Base-by-base conservation (phyloP, 2,888 invertebrate species). In the Drepana falcataria region DNA sequence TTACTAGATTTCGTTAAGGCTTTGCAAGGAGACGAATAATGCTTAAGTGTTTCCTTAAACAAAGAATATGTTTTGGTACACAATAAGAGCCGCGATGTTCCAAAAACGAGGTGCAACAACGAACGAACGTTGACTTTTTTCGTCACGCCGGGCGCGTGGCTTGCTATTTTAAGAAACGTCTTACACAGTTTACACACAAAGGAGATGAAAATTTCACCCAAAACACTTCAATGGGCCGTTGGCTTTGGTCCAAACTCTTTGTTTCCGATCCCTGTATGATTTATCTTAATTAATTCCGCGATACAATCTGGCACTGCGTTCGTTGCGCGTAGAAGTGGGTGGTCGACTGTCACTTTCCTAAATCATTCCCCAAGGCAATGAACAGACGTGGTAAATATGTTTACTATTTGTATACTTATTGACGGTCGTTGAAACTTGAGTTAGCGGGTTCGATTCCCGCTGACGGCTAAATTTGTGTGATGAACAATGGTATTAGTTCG, bases 231-330 rank as follows among this genome's bases (percentile, higher is more conserved):
- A 63, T 68, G 65, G 61, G 59, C 55, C 63, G 52, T 79, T 85
- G 87, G 87, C 85, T 41, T 9, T 3, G 40, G 53, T 80, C 87
- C 87, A 87, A 72, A 66, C 66, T 81, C 86, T 87, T 87, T 87
- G 86, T 87, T 84, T 72, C 75, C 72, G 54, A 41, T 57, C 67
- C 62, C 64, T 65, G 68, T 81, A 79, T 82, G 83, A 83, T 80
- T 82, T 79, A 74, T 58, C 53, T 60, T 63, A 66, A 61, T 76
- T 77, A 73, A 59, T 60, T 49, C 53, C 37, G 51, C 41, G 40
- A 40, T 40, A 40, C 9, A 33, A 40, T 51, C 47, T 53, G 56
- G 40, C 34, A 40, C 40, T n/a, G 44, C 44, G 3, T 9, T 44
- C 7, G 9, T 9, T 44, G 44, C 9, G 44, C 9, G 44, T 44